Base-by-base conservation (phyloP, 2,888 invertebrate genomes). In the Willowsia nigromaculata region DNA sequence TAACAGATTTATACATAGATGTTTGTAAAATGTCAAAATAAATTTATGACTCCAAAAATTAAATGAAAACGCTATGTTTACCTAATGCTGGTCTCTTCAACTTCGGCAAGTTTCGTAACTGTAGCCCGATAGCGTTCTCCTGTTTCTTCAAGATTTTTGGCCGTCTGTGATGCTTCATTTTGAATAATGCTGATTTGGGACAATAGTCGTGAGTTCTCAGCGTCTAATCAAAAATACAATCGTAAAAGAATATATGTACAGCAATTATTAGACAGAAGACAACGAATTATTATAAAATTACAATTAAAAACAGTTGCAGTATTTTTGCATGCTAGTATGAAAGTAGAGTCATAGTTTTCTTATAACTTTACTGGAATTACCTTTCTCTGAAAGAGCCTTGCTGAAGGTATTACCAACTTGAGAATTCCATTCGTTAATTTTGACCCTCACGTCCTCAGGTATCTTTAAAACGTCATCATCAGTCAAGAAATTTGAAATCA, bases 401-500 rank as follows among this genome's bases (percentile, higher is more conserved):
- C 37, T 65, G 7, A 84, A 40, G 50, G 40, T 71, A 27, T 27
- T 62, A 0, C 37, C 78, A 5, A 76, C 43, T 33, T 85, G 82
- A 7, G 40, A 13, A 53, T 7, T 82, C 90, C 90, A 90, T n/a
- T 56, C 65, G 9, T 83, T 11, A 25, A 90, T 53, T 37, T 90
- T 90, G 0, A 33, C 40, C n/a, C 85, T 27, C 13, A 86, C 65
- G 27, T 78, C 33, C 18, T 83, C 90, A 0, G 90, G 78, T 11
- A 90, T n/a, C 6, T n/a, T 18, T 30, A n/a, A 11, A 6, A 90
- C 3, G n/a, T 90, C 90, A 13, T 85, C 90, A 6, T 86, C 82
- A 22, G 33, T 86, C 25, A 90, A 76, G 15, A 85, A 37, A 43
- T 78, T 74, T 0, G 88, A 71, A n/a, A 88, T n/a, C n/a, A n/a